Evolutionary conservation across 2,797 vertebrate genomes (phyloP).

Genomic region (Cuculus canorus): DNA sequence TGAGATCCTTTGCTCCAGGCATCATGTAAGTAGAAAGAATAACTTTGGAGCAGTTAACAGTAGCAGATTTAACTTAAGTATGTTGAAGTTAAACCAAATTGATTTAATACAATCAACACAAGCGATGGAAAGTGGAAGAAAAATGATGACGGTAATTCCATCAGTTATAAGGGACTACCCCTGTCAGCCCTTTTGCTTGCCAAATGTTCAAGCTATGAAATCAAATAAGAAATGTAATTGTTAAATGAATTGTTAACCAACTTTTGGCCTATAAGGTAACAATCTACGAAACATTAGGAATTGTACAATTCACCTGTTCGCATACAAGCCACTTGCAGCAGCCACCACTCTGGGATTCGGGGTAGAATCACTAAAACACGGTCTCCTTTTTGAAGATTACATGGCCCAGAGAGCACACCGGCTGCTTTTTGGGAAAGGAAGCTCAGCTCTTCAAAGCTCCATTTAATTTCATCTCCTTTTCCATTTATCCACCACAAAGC

Average conservation of each 20-base stretch:
- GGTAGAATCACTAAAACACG: conserved; percentile 78
- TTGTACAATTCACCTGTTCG: conserved; percentile 73
- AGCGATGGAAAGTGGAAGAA: neutral
- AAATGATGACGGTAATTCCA: neutral
- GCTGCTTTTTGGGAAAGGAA: conserved; percentile 78
- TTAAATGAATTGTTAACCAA: neutral
- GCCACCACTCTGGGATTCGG: conserved; percentile 83
- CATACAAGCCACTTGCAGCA: conserved; percentile 81
- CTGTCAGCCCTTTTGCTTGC: neutral
- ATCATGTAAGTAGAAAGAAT: neutral
- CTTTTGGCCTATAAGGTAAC: neutral
- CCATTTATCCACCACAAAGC: conserved; percentile 84
- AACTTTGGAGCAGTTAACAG: neutral
- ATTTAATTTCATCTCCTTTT: conserved; percentile 73
- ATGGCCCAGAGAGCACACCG: conserved; percentile 74
- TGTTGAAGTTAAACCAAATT: neutral
- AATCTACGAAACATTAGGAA: neutral
- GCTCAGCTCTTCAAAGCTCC: conserved; percentile 81
- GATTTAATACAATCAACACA: neutral
- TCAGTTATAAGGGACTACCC: neutral
- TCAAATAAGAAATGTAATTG: neutral
- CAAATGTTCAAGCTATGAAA: neutral
- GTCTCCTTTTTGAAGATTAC: conserved; percentile 76
- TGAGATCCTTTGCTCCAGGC: neutral
- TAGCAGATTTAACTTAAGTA: neutral